phyloP scores from a whole-genome alignment of 2,113 vertebrate genomes.

The Rhipidura dahli region DNA sequence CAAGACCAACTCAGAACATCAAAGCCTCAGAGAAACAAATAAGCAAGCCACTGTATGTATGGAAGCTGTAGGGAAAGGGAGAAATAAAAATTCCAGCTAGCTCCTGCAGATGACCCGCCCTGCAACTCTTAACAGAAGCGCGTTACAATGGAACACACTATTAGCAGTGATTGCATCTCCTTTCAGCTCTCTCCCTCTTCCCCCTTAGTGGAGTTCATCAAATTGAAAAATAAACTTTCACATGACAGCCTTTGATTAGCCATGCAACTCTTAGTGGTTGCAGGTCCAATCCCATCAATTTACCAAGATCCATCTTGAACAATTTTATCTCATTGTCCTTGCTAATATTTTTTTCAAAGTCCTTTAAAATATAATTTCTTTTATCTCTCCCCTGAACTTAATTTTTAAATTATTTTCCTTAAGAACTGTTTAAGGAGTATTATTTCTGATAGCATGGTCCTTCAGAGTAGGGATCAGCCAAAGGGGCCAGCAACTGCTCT shows the following conservation, averaged over 20 bases:
- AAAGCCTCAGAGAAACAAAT: conserved; percentile 1
- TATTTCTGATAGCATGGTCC: not conserved
- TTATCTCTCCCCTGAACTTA: not conserved
- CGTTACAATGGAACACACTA: not conserved
- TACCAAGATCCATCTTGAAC: not conserved
- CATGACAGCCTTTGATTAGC: not conserved
- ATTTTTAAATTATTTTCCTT: not conserved
- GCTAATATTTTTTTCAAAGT: not conserved
- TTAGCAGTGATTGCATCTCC: not conserved
- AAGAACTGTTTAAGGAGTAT: not conserved
- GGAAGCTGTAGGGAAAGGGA: not conserved
- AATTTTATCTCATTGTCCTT: not conserved
- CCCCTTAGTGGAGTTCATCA: not conserved
- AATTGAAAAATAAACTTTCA: not conserved
- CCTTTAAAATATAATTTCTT: not conserved
- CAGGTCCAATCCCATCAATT: not conserved
- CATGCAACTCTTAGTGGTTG: not conserved
- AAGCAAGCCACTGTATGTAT: not conserved
- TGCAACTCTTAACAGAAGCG: not conserved
- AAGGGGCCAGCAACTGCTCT: not conserved
- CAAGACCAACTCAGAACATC: not conserved
- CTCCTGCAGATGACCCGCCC: not conserved
- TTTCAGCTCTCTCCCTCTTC: not conserved
- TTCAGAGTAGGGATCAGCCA: not conserved
- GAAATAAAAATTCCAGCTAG: not conserved